A percentile compares a stretch with the other conserved stretches of the same genome.
Evolutionary conservation across 2,888 invertebrate genomes (phyloP).

Genomic region (Drosophila mettleri): DNA sequence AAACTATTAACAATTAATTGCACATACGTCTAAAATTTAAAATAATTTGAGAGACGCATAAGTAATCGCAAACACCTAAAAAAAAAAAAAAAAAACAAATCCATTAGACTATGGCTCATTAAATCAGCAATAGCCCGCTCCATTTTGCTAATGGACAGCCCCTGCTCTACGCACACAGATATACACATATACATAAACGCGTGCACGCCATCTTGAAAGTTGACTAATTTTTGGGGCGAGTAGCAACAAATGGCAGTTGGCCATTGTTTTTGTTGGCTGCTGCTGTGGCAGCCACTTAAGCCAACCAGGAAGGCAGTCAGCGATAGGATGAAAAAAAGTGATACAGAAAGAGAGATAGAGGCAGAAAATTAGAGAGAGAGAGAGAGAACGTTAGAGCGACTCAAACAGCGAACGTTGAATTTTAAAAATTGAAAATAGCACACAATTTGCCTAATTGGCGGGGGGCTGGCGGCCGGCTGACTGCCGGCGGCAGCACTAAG

Average conservation of each 20-base stretch:
- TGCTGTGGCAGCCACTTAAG: constrained; percentile 66
- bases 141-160: constrained; percentile 84
- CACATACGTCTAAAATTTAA: constrained; percentile 44
- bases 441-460: constrained; percentile 85
- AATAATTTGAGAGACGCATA: constrained; percentile 41
- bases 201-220: constrained; percentile 68
- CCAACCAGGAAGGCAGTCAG: constrained; percentile 42
- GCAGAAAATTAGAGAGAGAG: not conserved
- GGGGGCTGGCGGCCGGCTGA: constrained; percentile 28
- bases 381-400: not conserved
- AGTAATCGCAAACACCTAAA: constrained; percentile 29
- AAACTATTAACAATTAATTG: constrained; percentile 47
- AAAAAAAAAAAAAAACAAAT: constrained; percentile 49
- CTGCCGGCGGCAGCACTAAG: not conserved
- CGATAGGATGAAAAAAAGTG: constrained; percentile 23
- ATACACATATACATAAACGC: constrained; percentile 22
- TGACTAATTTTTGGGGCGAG: constrained; percentile 69
- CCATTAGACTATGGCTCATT: constrained; percentile 84
- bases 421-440: constrained; percentile 83
- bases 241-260: constrained; percentile 58
- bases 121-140: constrained; percentile 84
- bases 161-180: constrained; percentile 12
- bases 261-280: constrained; percentile 55
- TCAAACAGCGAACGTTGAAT: constrained; percentile 56
- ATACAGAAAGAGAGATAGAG: constrained; percentile 3